Evolutionary conservation across 2,888 invertebrate genomes (phyloP).

Genomic region (Tenthredo scrophulariae): DNA sequence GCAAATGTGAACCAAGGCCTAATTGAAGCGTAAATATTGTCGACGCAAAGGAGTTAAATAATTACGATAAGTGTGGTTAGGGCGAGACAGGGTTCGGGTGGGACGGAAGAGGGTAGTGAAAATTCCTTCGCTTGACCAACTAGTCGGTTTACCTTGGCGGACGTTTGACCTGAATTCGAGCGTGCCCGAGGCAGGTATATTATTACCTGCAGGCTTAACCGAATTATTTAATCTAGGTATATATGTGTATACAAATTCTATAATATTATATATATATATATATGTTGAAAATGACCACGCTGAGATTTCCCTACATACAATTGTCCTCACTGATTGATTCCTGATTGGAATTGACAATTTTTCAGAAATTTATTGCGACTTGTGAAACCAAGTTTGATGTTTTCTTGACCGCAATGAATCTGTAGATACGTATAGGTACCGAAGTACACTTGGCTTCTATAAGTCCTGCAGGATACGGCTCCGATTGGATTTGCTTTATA

Average conservation of each 20-base stretch:
- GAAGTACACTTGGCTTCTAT: background rate
- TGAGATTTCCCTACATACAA: background rate
- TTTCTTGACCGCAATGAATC: background rate
- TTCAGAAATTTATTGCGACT: background rate
- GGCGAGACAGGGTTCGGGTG: constrained; percentile 36
- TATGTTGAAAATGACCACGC: background rate
- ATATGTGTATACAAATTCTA: background rate
- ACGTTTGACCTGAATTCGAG: constrained; percentile 67
- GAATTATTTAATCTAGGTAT: background rate
- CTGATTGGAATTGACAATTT: background rate
- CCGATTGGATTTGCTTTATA: constrained; percentile 40
- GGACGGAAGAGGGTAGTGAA: constrained; percentile 55
- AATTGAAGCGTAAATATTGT: constrained; percentile 66
- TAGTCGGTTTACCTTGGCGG: constrained; percentile 61
- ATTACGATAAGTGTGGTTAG: constrained; percentile 62
- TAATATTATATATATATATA: background rate
- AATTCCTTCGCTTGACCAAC: constrained; percentile 57
- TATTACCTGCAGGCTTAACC: constrained; percentile 33
- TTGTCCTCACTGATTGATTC: background rate
- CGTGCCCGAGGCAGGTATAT: constrained; percentile 18
- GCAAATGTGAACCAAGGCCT: constrained; percentile 59
- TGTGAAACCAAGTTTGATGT: background rate
- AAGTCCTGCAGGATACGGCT: constrained; percentile 20
- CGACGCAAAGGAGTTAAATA: constrained; percentile 61
- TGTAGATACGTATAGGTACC: background rate